These are phyloP conservation scores for Myxocyprinus asiaticus DNA, from an alignment of 2,113 vertebrate genomes.

Conservation along the genomic window DNA sequence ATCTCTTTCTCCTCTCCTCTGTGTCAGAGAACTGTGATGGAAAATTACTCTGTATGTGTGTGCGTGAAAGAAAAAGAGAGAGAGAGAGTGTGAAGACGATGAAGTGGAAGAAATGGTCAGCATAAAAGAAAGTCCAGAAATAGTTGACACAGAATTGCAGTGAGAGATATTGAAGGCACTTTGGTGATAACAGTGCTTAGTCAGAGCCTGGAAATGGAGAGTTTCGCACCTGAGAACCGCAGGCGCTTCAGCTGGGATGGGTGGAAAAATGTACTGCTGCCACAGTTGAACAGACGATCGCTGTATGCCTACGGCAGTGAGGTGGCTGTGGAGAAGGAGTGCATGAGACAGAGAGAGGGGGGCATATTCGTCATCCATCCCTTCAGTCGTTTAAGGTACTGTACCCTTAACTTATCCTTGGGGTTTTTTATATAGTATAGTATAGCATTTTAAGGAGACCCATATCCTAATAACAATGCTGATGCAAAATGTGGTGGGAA, in stretches of 20 bases:
- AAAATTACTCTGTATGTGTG: constrained; percentile 64
- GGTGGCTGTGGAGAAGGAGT: constrained; percentile 76
- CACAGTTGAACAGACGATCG: constrained; percentile 75
- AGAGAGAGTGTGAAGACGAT: constrained; percentile 28
- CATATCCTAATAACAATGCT: too few species aligned
- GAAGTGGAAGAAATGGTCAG: constrained; percentile 53
- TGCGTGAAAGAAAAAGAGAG: constrained; percentile 18
- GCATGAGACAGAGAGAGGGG: constrained; percentile 68
- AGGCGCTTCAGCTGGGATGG: constrained; percentile 63
- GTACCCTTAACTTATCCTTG: background rate
- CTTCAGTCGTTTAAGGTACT: constrained; percentile 76
- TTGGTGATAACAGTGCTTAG: constrained; percentile 35
- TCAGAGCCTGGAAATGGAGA: constrained; percentile 64
- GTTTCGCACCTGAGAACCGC: constrained; percentile 50
- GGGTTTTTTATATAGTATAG: background rate
- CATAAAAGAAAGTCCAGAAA: constrained; percentile 54
- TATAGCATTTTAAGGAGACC: background rate
- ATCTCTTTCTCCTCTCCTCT: constrained; percentile 55
- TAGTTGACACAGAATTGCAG: constrained; percentile 56
- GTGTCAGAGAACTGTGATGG: constrained; percentile 60
- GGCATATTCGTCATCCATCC: constrained; percentile 77
- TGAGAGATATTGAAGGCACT: constrained; percentile 41
- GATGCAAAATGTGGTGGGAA: too few species aligned
- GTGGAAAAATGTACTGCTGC: constrained; percentile 72
- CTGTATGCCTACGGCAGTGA: constrained; percentile 78